These are phyloP conservation scores for Uloborus plumipes DNA, from an alignment of 2,888 invertebrate genomes.

Conservation along the genomic window DNA sequence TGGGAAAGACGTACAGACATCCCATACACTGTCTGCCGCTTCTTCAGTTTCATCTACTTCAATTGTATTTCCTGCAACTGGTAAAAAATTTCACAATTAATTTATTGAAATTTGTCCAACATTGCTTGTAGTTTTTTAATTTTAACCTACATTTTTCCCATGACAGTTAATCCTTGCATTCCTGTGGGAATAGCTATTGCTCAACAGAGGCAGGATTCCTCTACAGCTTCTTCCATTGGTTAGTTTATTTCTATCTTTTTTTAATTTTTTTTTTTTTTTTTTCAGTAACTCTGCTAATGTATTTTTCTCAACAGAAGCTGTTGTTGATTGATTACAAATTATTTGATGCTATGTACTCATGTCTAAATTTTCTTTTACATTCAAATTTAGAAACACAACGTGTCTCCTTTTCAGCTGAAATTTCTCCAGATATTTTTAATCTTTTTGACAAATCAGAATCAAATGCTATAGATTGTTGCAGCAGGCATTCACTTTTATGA, in stretches of 20 bases:
- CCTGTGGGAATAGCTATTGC: slow-evolving; percentile 89
- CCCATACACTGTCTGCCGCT: slow-evolving; percentile 55
- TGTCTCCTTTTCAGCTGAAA: no score
- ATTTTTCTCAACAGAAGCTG: no score
- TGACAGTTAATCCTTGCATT: slow-evolving; percentile 72
- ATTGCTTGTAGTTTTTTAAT: background rate
- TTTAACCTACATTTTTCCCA: background rate
- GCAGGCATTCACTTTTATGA: no score
- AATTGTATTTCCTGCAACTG: slow-evolving; percentile 61
- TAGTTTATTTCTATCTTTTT: background rate
- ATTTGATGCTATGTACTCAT: no score
- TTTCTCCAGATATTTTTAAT: no score
- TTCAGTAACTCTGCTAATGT: background rate
- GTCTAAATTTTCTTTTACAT: no score
- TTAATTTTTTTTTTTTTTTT: no score
- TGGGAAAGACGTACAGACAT: slow-evolving; percentile 55
- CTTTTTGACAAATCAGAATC: no score
- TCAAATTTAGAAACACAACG: no score
- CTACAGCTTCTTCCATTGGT: slow-evolving; percentile 41
- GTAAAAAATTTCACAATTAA: slow-evolving; percentile 5
- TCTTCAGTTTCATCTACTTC: slow-evolving; percentile 62
- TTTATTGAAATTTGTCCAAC: slow-evolving; percentile 1
- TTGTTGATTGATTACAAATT: no score
- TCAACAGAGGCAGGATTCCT: slow-evolving; percentile 76
- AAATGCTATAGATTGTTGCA: no score